Base-by-base conservation (phyloP, 1,140 invertebrate genomes). In the Leptonema lineaticorne region DNA sequence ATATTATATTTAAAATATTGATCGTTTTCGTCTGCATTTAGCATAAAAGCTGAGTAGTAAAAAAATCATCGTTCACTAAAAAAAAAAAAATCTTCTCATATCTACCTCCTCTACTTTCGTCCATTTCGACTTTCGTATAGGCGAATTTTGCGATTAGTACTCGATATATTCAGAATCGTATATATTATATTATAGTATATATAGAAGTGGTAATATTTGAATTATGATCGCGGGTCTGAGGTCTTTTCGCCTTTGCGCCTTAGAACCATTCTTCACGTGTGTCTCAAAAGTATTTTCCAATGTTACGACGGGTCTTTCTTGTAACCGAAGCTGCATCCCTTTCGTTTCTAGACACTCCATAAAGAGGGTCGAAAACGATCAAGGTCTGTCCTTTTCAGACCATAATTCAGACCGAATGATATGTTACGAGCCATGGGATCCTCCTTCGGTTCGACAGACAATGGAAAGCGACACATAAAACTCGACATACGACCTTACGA, bases 391-490 rank as follows among this genome's bases (percentile, higher is more conserved):
- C 11, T 33, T n/a, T 20, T 18, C 26, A 22, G 46, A 26, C 29
- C 46, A 56, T 66, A 66, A 56, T 24, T 66, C 29, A 66, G 29
- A 26, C 63, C 46, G 33, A 66, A 66, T 66, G 63, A 66, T 66
- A 66, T 66, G 63, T 66, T 66, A 56, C 46, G 41, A 56, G 63
- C n/a, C 7, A 28, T 41, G 16, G 16, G 58, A 30, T 33, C 58
- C 56, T 7, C 46, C 20, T 48, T 18, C n/a, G n/a, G 37, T 58
- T 14, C 29, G 37, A 48, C 28, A 28, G 33, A 62, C 29, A 62
- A 62, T 62, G 28, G 29, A 37, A 62, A 1, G 28, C 58, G 58
- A 62, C 58, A 62, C 58, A 45, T 58, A 29, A 58, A n/a, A 27
- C 56, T 7, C 29, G 56, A 58, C 14, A 14, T 58, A 58, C 26